Evolutionary conservation across 2,113 vertebrate genomes (phyloP).

Genomic region (Aptenodytes forsteri): DNA sequence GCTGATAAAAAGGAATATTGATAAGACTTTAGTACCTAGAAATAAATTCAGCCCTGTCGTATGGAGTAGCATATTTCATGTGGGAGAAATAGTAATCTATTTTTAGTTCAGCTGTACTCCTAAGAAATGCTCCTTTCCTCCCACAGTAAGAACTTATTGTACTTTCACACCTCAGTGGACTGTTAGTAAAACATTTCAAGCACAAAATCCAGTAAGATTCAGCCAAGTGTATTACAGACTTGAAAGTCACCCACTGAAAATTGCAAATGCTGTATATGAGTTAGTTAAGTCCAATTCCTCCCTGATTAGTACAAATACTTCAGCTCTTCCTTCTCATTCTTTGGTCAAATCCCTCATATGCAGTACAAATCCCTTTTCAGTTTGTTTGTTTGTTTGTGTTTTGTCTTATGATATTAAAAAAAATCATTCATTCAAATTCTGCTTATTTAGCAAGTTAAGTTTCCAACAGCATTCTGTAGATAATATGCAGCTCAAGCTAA

Average conservation of each 20-base stretch:
- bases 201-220: constrained; percentile 9
- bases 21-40: background rate
- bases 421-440: background rate
- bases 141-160: background rate
- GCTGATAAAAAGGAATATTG: background rate
- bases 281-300: background rate
- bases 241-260: background rate
- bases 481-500: background rate
- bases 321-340: background rate
- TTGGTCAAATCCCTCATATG: background rate
- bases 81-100: background rate
- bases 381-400: background rate
- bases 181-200: constrained; percentile 38
- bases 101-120: constrained; percentile 1
- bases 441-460: background rate
- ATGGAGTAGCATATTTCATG: background rate
- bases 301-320: background rate
- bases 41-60: background rate
- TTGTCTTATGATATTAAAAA: background rate
- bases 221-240: background rate
- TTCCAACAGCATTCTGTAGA: background rate
- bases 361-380: background rate
- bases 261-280: background rate
- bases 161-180: constrained; percentile 15
- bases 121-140: constrained; percentile 22